These are phyloP conservation scores for Entomobrya multifasciata DNA, from an alignment of 2,888 invertebrate genomes.

Conservation along the genomic window DNA sequence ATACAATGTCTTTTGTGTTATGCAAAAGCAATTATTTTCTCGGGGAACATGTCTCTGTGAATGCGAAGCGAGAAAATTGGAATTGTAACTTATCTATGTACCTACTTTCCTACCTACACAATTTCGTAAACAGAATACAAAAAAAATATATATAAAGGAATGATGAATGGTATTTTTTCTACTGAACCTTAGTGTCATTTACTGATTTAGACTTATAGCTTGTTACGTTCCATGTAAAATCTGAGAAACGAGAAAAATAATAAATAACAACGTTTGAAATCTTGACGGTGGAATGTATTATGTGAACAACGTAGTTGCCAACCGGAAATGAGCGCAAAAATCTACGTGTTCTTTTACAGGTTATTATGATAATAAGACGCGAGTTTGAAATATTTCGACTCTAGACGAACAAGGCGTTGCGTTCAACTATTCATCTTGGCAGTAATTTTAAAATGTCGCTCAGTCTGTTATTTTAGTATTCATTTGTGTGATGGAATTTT, in stretches of 20 bases:
- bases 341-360: conserved; percentile 17
- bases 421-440: conserved; percentile 55
- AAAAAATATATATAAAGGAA: conserved; percentile 16
- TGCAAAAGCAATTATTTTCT: conserved; percentile 48
- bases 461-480: conserved; percentile 39
- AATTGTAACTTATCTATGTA: not conserved
- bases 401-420: conserved; percentile 23
- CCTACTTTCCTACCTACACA: not conserved
- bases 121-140: not conserved
- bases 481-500: conserved; percentile 38
- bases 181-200: not conserved
- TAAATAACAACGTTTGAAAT: too few species aligned
- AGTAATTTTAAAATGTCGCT: conserved; percentile 53
- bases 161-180: conserved; percentile 33
- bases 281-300: not conserved
- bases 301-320: conserved; percentile 31
- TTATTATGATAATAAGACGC: conserved; percentile 46
- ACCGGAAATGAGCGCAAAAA: conserved; percentile 55
- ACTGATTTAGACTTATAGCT: conserved; percentile 32
- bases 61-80: not conserved
- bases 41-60: conserved; percentile 14
- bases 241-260: not conserved
- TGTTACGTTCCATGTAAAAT: not conserved
- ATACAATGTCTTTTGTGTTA: conserved; percentile 18
- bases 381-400: conserved; percentile 57